phyloP scores from a whole-genome alignment of 2,888 invertebrate genomes.

The Spisula solida region DNA sequence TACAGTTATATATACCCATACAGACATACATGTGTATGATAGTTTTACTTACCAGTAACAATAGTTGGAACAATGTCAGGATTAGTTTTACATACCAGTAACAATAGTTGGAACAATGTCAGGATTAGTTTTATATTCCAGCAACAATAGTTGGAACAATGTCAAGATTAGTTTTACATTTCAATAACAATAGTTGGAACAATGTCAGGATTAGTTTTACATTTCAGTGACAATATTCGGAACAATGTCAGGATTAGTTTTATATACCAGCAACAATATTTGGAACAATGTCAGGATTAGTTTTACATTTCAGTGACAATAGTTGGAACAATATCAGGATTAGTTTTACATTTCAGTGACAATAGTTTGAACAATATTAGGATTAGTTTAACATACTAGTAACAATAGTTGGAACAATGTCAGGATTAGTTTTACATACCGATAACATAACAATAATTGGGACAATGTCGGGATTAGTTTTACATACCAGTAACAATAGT shows the following conservation, averaged over 20 bases:
- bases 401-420: neutral
- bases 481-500: neutral
- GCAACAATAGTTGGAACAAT: neutral
- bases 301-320: neutral
- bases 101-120: neutral
- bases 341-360: neutral
- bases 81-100: slow-evolving; percentile 53
- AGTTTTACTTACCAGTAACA: neutral
- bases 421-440: slow-evolving; percentile 66
- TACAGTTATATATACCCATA: too few relatives aligned
- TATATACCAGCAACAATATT: neutral
- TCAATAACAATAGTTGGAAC: neutral
- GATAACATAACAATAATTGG: too few relatives aligned
- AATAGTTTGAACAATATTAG: neutral
- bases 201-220: slow-evolving; percentile 41
- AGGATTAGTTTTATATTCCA: slow-evolving; percentile 35
- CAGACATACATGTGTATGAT: too few relatives aligned
- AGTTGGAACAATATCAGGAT: slow-evolving; percentile 33
- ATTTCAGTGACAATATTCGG: neutral
- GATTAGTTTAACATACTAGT: slow-evolving; percentile 23
- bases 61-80: slow-evolving; percentile 28
- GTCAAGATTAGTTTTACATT: slow-evolving; percentile 38
- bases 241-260: slow-evolving; percentile 40
- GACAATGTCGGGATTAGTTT: slow-evolving; percentile 30
- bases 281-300: too few relatives aligned